Evolutionary conservation across 2,797 vertebrate species (phyloP).

Genomic region (Philypnodon macrostomus): DNA sequence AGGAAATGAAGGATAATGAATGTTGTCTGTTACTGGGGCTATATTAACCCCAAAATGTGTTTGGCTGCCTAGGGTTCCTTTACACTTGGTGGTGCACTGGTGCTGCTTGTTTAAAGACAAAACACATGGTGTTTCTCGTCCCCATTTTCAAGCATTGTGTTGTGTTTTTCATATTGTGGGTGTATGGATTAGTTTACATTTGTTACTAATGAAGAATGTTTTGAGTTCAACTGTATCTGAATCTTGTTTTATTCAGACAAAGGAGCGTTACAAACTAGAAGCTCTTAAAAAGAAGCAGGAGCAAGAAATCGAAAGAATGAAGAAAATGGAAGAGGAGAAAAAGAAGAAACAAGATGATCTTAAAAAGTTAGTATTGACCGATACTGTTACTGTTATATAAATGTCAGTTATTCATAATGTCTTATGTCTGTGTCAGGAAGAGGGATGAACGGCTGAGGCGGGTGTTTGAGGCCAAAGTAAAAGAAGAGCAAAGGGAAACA

Average conservation of each 20-base stretch:
- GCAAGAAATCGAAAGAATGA: slow-evolving; percentile 87
- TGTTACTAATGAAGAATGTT: neutral
- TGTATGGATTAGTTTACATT: neutral
- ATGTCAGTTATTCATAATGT: neutral
- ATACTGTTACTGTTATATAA: neutral
- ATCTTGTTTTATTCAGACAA: slow-evolving; percentile 47
- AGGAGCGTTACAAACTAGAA: slow-evolving; percentile 87
- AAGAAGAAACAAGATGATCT: slow-evolving; percentile 86
- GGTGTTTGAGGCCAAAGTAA: slow-evolving; percentile 87
- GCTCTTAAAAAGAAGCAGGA: slow-evolving; percentile 89
- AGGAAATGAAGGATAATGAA: neutral
- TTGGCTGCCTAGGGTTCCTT: slow-evolving; percentile 5
- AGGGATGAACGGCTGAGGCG: slow-evolving; percentile 87
- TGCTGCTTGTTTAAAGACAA: neutral
- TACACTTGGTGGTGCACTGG: neutral
- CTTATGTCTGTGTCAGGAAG: no score
- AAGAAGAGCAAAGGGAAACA: slow-evolving; percentile 86
- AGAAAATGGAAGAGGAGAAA: slow-evolving; percentile 92
- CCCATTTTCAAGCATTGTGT: neutral
- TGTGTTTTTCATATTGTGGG: neutral
- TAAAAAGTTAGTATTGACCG: slow-evolving; percentile 75
- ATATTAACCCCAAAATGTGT: neutral
- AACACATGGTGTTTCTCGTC: slow-evolving; percentile 28
- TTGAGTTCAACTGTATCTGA: neutral
- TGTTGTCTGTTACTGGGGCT: neutral